These are phyloP conservation scores for Aegypius monachus DNA, from an alignment of 2,113 vertebrate species.

Conservation along the genomic window DNA sequence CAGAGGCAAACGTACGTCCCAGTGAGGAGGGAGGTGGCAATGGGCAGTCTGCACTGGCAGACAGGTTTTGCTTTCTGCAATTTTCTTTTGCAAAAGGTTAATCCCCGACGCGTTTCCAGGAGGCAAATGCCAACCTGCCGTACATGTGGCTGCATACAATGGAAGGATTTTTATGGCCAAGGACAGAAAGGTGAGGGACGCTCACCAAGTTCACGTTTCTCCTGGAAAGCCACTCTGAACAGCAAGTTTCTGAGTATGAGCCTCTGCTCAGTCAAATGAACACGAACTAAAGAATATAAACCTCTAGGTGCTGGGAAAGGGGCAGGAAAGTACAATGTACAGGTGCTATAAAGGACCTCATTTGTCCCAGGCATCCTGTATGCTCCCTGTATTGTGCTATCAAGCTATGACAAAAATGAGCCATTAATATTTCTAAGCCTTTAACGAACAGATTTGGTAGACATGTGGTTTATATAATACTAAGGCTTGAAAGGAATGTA, in stretches of 20 bases:
- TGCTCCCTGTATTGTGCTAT: background rate
- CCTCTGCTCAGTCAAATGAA: background rate
- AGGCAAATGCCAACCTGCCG: background rate
- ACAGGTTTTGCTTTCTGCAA: background rate
- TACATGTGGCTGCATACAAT: background rate
- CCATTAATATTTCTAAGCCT: background rate
- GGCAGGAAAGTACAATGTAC: background rate
- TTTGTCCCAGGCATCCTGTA: background rate
- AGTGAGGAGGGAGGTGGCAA: background rate
- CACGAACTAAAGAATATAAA: background rate
- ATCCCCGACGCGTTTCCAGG: background rate
- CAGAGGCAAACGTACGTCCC: background rate
- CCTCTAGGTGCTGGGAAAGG: background rate
- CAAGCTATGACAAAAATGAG: background rate
- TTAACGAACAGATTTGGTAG: background rate
- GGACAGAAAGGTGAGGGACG: background rate
- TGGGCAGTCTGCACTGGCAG: background rate
- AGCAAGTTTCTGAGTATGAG: background rate
- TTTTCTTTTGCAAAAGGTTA: slow-evolving; percentile 20
- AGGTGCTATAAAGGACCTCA: fast-evolving
- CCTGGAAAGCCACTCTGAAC: background rate
- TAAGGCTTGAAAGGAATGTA: background rate
- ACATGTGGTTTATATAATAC: background rate
- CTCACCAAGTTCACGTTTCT: background rate
- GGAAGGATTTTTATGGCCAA: background rate